Base-by-base conservation (phyloP, 2,113 vertebrate species). In the Hucho hucho region DNA sequence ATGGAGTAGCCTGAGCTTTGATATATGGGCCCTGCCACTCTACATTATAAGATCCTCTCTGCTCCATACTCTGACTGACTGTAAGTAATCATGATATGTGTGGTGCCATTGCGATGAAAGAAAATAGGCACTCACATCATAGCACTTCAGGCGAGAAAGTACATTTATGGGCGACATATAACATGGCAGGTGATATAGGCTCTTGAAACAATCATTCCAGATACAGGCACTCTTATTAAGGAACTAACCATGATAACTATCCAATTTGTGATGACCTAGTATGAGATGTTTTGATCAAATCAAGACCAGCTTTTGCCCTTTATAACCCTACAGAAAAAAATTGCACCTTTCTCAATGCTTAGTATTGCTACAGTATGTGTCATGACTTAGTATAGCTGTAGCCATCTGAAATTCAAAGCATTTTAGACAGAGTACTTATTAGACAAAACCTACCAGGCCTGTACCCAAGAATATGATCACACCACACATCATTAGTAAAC, bases 1-100 rank as follows among this genome's bases (percentile, higher is more conserved):
- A 76, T 61, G 64, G 64, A 49, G 69, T 65, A 29, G 64, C 69
- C 25, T 70, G 79, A 82, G 82, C 73, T 80, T 79, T 88, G 85
- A 86, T 77, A 24, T 68, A 82, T 77, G 22, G 61, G 68, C 11
- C 43, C 56, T 32, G 70, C 71, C 43, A 69, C 68, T 75, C 28
- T 22, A 69, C 49, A 77, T 81, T 79, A 74, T 1, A n/a, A 68
- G 12, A 16, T 70, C 77, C 20, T 73, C 72, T 67, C 65, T 81
- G 63, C 28, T 11, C 37, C 24, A 12, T 47, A 70, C 63, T 81
- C 69, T 47, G 72, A 37, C 32, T 37, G 32, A 79, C 61, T 47
- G 75, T 46, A 68, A 86, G 79, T 68, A 82, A 80, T 69, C 75
- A 58, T 25, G 58, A 75, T 72, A 67, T 75, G 78, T 78, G 63